Evolutionary conservation across 1,140 invertebrate genomes (phyloP).

Genomic region (Forficula auricularia): DNA sequence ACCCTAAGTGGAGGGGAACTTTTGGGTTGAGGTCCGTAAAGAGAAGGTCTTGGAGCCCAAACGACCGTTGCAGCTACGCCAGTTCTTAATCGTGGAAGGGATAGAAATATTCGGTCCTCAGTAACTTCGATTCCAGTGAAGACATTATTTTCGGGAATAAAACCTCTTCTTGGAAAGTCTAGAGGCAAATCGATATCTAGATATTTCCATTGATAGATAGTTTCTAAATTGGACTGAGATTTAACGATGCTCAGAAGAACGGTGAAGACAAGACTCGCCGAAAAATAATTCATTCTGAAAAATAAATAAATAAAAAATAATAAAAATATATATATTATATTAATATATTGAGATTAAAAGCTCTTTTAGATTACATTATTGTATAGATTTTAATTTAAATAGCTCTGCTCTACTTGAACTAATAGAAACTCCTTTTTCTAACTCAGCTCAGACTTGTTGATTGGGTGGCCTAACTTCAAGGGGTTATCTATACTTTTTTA

Average conservation of each 20-base stretch:
- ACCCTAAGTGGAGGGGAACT: too few relatives aligned
- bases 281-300: background rate
- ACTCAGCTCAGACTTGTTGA: too few relatives aligned
- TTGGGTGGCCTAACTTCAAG: too few relatives aligned
- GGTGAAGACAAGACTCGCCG: background rate
- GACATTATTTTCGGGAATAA: conserved; percentile 42
- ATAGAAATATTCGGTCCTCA: conserved; percentile 50
- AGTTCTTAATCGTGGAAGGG: conserved; percentile 45
- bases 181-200: conserved; percentile 47
- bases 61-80: conserved; percentile 55
- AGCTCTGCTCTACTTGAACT: too few relatives aligned
- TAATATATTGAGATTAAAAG: too few relatives aligned
- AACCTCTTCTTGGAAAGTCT: conserved; percentile 22
- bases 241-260: background rate
- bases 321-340: too few relatives aligned
- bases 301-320: too few relatives aligned
- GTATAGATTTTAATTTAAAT: too few relatives aligned
- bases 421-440: too few relatives aligned
- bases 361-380: too few relatives aligned
- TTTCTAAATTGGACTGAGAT: conserved; percentile 30
- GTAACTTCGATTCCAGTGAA: conserved; percentile 54
- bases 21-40: too few relatives aligned
- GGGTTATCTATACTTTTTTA: too few relatives aligned
- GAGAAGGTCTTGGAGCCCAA: conserved; percentile 34
- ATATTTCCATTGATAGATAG: conserved; percentile 53